These are phyloP conservation scores for Oxystoma pomonae DNA, from an alignment of 2,888 invertebrate species.

Conservation along the genomic window DNA sequence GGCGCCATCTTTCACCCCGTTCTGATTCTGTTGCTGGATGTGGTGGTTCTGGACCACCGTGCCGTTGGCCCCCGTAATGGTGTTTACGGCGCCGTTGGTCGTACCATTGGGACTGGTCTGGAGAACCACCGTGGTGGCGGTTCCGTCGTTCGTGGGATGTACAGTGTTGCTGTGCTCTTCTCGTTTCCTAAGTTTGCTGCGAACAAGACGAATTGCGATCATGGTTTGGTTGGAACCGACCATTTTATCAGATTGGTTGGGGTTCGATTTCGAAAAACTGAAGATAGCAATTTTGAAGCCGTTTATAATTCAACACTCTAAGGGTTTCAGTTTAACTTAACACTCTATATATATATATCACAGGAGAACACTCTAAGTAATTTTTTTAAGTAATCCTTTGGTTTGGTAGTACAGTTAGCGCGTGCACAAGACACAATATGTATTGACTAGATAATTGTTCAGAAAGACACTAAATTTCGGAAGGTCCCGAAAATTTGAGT, in stretches of 20 bases:
- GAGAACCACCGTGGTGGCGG: constrained; percentile 56
- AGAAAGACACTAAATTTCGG: too few relatives aligned
- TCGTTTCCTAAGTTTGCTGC: constrained; percentile 84
- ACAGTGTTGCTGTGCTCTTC: constrained; percentile 72
- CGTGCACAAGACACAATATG: too few relatives aligned
- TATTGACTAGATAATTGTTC: too few relatives aligned
- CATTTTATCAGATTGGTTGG: constrained; percentile 54
- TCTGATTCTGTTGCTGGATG: constrained; percentile 32
- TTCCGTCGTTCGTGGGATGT: constrained; percentile 49
- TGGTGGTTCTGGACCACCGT: constrained; percentile 22
- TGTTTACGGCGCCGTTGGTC: constrained; percentile 26
- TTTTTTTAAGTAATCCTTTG: too few relatives aligned
- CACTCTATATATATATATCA: too few relatives aligned
- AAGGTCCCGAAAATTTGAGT: too few relatives aligned
- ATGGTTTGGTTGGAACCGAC: constrained; percentile 82
- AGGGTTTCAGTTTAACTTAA: too few relatives aligned
- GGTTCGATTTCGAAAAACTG: constrained; percentile 36
- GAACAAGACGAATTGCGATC: constrained; percentile 87
- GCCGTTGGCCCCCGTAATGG: constrained; percentile 13
- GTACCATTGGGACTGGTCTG: constrained; percentile 50
- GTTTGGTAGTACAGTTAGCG: too few relatives aligned
- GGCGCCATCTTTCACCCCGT: constrained; percentile 34
- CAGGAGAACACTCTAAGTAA: too few relatives aligned
- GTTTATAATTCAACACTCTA: constrained; percentile 17
- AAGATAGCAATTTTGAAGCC: constrained; percentile 47